Evolutionary conservation across 2,888 invertebrate species (phyloP), one percentile per base, ranked within the genome.

Genomic region (Andricus quercusramuli): DNA sequence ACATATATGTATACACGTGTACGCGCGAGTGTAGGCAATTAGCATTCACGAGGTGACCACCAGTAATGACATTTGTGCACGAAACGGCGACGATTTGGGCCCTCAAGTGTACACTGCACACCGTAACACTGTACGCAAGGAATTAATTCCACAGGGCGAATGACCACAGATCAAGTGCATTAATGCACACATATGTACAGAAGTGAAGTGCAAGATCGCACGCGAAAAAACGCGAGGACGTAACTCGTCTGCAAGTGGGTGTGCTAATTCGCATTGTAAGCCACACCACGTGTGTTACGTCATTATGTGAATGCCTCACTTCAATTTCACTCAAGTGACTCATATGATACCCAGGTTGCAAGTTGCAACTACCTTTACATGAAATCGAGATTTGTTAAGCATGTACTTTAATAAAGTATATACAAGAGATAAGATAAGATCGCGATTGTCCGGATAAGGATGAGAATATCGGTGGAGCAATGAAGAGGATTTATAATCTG

Each of bases 1-100:
- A 44, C 15, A 44, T 3, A n/a, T 56, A 56, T n/a, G 11, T 22
- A 62, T 20, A 56, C 56, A 74, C n/a, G 32, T n/a, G 32, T 56
- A 13, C n/a, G 37, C 15, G 32, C 22, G 41, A 41, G 11, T 67
- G 37, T 11, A 59, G 29, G 79, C 74, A 41, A 79, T 79, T 79
- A 79, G 74, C 79, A 74, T 79, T 41, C 76, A 79, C 47, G 65
- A 64, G 64, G 59, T 62, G 20, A 56, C 17, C 22, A 56, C 17
- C 22, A 32, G 64, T 29, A 68, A 51, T 37, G 51, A 64, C 47
- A 62, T 79, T 68, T 64, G 62, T 67, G 29, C 59, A 79, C 70
- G 76, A 64, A 74, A 32, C 65, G 51, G 66, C 65, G 37, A 76
- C 65, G 74, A 79, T 79, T 79, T 76, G 64, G 79, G 56, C 65